These are phyloP conservation scores for Erebia ligea DNA, from an alignment of 2,888 invertebrate genomes.

Conservation along the genomic window DNA sequence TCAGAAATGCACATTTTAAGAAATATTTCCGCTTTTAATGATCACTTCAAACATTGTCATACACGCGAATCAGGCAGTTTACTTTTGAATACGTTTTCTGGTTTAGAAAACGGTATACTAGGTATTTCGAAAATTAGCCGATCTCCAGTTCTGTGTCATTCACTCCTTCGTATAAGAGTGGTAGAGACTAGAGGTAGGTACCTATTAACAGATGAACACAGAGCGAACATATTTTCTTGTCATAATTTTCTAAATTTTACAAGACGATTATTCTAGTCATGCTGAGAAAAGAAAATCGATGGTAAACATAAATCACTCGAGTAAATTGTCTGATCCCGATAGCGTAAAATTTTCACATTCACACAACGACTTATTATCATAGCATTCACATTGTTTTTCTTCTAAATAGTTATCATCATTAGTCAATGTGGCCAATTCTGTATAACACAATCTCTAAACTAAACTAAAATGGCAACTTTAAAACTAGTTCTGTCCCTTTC, in stretches of 20 bases:
- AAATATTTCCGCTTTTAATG: slow-evolving; percentile 33
- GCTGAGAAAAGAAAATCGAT: neutral
- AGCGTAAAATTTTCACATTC: neutral
- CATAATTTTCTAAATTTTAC: too few species aligned
- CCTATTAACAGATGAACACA: too few species aligned
- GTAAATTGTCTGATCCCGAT: slow-evolving; percentile 13
- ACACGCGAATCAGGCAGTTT: slow-evolving; percentile 1
- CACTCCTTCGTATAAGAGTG: too few species aligned
- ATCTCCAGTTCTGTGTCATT: too few species aligned
- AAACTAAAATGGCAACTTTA: too few species aligned
- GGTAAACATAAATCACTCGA: neutral
- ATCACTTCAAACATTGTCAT: slow-evolving; percentile 29
- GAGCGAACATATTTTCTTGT: too few species aligned
- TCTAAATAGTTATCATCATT: slow-evolving; percentile 53
- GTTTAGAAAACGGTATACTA: neutral
- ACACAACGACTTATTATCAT: too few species aligned
- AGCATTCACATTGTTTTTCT: slow-evolving; percentile 22
- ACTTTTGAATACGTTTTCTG: neutral
- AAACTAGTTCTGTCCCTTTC: too few species aligned
- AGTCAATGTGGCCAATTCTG: too few species aligned
- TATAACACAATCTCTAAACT: too few species aligned
- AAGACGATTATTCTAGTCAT: neutral
- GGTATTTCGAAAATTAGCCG: too few species aligned
- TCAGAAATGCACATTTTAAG: slow-evolving; percentile 40
- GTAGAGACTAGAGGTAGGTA: too few species aligned